These are phyloP conservation scores for Lydus trimaculatus DNA, from an alignment of 2,888 invertebrate genomes.

Conservation along the genomic window DNA sequence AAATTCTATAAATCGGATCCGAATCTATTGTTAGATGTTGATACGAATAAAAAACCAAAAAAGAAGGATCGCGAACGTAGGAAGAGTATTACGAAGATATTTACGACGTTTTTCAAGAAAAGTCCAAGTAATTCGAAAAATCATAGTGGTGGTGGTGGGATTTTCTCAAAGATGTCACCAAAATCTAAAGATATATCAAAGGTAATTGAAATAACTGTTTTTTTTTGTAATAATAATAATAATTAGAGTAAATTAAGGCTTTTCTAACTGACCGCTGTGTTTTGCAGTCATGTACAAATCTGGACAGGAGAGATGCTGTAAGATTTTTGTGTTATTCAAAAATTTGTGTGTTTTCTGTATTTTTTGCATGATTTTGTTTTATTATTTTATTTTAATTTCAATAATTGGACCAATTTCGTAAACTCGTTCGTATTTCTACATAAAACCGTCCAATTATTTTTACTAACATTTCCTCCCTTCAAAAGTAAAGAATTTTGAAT, in stretches of 20 bases:
- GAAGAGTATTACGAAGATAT: slow-evolving; percentile 83
- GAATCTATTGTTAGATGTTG: slow-evolving; percentile 52
- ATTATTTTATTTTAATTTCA: slow-evolving; percentile 21
- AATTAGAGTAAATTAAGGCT: slow-evolving; percentile 8
- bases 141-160: slow-evolving; percentile 45
- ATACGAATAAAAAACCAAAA: slow-evolving; percentile 59
- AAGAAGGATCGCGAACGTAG: slow-evolving; percentile 75
- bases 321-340: slow-evolving; percentile 48
- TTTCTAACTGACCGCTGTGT: slow-evolving; percentile 41
- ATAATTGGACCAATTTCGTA: not conserved
- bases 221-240: not conserved
- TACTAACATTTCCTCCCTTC: not conserved
- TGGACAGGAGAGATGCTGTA: slow-evolving; percentile 59
- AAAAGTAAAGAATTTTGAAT: not conserved
- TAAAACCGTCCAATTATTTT: too few species aligned
- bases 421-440: too few species aligned
- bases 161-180: slow-evolving; percentile 67
- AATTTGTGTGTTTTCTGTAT: slow-evolving; percentile 34
- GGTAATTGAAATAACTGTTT: slow-evolving; percentile 57
- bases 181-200: slow-evolving; percentile 71
- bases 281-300: slow-evolving; percentile 69
- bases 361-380: slow-evolving; percentile 31
- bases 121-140: slow-evolving; percentile 55
- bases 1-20: slow-evolving; percentile 58
- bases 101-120: slow-evolving; percentile 84